Conservation (phyloP, 2,113 vertebrate genomes). For the Platichthys stellatus region DNA sequence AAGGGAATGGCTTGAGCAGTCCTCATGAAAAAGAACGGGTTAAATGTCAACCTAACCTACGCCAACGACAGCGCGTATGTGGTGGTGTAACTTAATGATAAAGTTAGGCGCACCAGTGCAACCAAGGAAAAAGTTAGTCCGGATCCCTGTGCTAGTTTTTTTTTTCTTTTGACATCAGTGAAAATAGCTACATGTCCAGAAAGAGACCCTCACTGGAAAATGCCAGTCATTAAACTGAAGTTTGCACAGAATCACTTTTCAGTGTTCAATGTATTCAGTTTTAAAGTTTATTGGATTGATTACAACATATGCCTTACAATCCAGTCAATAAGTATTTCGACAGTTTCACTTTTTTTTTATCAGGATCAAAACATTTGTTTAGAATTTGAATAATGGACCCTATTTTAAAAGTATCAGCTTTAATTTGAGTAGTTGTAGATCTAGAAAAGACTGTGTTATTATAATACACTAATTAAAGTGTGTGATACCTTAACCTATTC, state of each 20-base stretch:
- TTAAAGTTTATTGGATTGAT: background rate
- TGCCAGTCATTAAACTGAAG: background rate
- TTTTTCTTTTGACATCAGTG: background rate
- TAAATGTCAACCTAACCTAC: too few relatives aligned
- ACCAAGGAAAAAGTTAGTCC: too few relatives aligned
- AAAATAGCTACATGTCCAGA: background rate
- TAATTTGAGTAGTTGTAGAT: background rate
- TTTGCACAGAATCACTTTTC: background rate
- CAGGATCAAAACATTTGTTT: background rate
- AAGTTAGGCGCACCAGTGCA: too few relatives aligned
- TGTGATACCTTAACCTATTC: too few relatives aligned
- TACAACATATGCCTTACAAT: background rate
- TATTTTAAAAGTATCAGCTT: background rate
- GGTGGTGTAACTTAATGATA: too few relatives aligned
- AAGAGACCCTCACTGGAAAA: background rate
- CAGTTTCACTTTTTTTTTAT: background rate
- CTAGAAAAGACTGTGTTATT: too few relatives aligned
- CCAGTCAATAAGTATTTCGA: background rate
- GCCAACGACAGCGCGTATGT: too few relatives aligned
- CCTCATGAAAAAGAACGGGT: too few relatives aligned
- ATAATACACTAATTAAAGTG: too few relatives aligned
- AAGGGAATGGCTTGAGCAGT: too few relatives aligned
- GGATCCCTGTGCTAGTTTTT: background rate
- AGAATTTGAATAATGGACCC: background rate
- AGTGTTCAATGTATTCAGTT: background rate